Evolutionary conservation across 2,797 vertebrate species (phyloP), one percentile per base, ranked within the genome.

Genomic region (Euphonia xanthogaster): DNA sequence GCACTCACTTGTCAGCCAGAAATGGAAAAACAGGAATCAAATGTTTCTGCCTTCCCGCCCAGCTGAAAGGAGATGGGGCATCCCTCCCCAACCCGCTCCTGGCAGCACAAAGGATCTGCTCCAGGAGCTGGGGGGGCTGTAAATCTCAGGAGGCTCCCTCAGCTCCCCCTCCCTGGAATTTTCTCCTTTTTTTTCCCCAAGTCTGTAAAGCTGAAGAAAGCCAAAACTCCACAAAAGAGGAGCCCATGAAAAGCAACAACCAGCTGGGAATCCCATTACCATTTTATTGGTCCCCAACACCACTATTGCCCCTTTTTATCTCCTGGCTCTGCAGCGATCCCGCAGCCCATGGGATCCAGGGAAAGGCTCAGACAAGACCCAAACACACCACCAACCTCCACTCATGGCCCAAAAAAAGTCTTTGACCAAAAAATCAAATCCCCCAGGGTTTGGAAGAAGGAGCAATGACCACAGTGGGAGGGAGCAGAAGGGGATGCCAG

Each of bases 251-350:
- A 89, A 77, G 70, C 27, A 87, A 73, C 65, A 47, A 33, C 10
- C 94, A 97, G 88, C 31, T 77, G 81, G 90, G 82, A 86, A 94
- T 23, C 5, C 84, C 79, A 73, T 96, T 94, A 84, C 83, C 48
- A 35, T 88, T 97, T 96, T 97, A 93, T 91, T 62, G 92, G 76
- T 73, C 71, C 21, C 90, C 50, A 61, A 65, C 11, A 77, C 25
- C 16, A 2, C 37, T 8, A 5, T 2, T 65, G 76, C 50, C 40
- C 82, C 88, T 94, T 95, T 95, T 94, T 62, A 82, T 86, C 90
- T 90, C 88, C 15, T 4, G 2, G 9, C 83, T 77, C 66, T 4
- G 45, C 65, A 12, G 75, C 0, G 1, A 77, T 66, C 86, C 31
- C 23, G 1, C 78, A 51, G 54, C 37, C 50, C 1, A 51, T 2